phyloP scores from a whole-genome alignment of 92 coral and sea anemone species.

The Phenganax stokvisi region DNA sequence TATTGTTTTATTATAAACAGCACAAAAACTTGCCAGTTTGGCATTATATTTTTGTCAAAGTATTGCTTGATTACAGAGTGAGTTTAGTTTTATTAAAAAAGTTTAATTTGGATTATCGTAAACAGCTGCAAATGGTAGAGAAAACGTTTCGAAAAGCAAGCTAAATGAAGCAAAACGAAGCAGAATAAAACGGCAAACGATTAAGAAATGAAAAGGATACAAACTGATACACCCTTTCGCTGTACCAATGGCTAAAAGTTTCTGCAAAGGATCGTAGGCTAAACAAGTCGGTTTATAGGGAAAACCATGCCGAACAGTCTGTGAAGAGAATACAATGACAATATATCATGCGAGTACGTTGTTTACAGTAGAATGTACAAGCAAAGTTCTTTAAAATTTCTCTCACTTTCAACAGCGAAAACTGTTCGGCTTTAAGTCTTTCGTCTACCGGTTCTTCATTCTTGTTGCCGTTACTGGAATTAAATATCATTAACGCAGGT shows the following conservation, averaged over 20 bases:
- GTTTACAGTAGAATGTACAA: not conserved
- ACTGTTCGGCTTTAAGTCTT: constrained; percentile 22
- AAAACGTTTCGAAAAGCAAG: not conserved
- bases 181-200: constrained; percentile 10
- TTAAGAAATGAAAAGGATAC: constrained; percentile 67
- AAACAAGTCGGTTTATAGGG: constrained; percentile 92
- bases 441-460: constrained; percentile 37
- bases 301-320: constrained; percentile 94
- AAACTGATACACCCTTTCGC: constrained; percentile 72
- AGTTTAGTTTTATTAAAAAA: not conserved
- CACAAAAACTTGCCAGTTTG: not conserved
- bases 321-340: constrained; percentile 23
- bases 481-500: not conserved
- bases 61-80: not conserved
- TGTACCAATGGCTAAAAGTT: constrained; percentile 77
- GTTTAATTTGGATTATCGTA: not conserved
- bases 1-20: no score
- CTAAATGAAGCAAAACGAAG: constrained; percentile 16
- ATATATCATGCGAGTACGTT: not conserved
- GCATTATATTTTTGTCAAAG: not conserved
- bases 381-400: not conserved
- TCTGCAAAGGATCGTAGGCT: constrained; percentile 88
- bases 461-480: not conserved
- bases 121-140: not conserved
- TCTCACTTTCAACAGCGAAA: constrained; percentile 25